phyloP scores from a whole-genome alignment of 2,797 vertebrate genomes.

The Luscinia megarhynchos region DNA sequence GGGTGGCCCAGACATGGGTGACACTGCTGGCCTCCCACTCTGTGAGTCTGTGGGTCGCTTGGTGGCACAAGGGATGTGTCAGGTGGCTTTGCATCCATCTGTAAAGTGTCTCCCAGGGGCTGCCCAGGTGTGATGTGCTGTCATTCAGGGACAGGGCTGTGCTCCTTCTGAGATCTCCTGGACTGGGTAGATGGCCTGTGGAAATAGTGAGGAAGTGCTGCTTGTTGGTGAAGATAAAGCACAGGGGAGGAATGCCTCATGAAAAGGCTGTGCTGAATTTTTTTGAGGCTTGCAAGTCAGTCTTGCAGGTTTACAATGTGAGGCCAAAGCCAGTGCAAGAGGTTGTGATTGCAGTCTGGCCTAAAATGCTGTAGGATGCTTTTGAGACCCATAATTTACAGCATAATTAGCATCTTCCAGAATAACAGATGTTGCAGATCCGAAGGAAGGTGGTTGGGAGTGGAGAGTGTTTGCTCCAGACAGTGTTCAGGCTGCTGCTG shows the following conservation, averaged over 20 bases:
- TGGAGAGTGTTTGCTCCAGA: not conserved
- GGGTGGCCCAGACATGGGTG: not conserved
- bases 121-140: fast-evolving
- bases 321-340: not conserved
- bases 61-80: not conserved
- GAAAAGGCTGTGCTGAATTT: not conserved
- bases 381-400: constrained; percentile 19
- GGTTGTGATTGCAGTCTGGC: not conserved
- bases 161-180: not conserved
- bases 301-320: not conserved
- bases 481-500: not conserved
- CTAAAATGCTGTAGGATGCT: not conserved
- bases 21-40: not conserved
- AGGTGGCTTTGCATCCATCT: not conserved
- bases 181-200: not conserved
- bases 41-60: fast-evolving
- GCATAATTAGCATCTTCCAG: not conserved
- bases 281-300: not conserved
- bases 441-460: not conserved
- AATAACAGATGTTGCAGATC: not conserved
- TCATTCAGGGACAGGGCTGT: not conserved
- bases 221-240: not conserved
- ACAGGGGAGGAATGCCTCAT: not conserved
- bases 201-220: not conserved
- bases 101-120: not conserved